Percentiles rank a stretch among this genome's conserved stretches.
Evolutionary conservation across 2,113 vertebrate genomes (phyloP).

Genomic region (Oncorhynchus mykiss): DNA sequence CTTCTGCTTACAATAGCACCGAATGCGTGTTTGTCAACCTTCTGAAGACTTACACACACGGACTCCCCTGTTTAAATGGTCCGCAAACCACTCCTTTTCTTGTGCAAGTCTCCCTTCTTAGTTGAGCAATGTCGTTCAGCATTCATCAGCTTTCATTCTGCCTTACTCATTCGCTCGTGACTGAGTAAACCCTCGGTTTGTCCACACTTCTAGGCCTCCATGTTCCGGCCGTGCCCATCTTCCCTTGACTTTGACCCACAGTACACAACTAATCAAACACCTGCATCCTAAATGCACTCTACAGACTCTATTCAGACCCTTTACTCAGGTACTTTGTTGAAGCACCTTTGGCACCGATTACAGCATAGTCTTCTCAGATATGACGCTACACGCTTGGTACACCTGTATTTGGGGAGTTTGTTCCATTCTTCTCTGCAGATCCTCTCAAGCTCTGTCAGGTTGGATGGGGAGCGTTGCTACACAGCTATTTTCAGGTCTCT

Average conservation of each 20-base stretch:
- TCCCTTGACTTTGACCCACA: slow-evolving; percentile 42
- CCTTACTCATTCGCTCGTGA: slow-evolving; percentile 31
- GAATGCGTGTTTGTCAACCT: background rate
- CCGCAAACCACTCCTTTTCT: slow-evolving; percentile 1
- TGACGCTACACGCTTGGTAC: too few relatives aligned
- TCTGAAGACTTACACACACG: background rate
- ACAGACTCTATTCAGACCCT: too few relatives aligned
- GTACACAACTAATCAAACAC: slow-evolving; percentile 21
- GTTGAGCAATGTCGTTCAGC: background rate
- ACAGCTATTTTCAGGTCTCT: too few relatives aligned
- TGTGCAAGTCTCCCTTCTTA: slow-evolving; percentile 8
- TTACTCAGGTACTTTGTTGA: too few relatives aligned
- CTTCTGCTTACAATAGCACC: background rate
- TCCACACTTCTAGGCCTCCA: slow-evolving; percentile 41
- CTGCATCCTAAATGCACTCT: background rate
- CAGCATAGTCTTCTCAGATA: too few relatives aligned
- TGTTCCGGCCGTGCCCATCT: slow-evolving; percentile 8
- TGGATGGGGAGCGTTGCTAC: too few relatives aligned
- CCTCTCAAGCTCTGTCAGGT: too few relatives aligned
- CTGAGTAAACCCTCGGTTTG: slow-evolving; percentile 37
- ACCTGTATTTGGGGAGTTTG: too few relatives aligned
- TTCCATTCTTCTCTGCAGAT: too few relatives aligned
- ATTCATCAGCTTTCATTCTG: slow-evolving; percentile 12
- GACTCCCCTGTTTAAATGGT: background rate
- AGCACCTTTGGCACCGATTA: too few relatives aligned